Conservation (phyloP, 2,888 invertebrate species). For the Plemyria rubiginata region DNA sequence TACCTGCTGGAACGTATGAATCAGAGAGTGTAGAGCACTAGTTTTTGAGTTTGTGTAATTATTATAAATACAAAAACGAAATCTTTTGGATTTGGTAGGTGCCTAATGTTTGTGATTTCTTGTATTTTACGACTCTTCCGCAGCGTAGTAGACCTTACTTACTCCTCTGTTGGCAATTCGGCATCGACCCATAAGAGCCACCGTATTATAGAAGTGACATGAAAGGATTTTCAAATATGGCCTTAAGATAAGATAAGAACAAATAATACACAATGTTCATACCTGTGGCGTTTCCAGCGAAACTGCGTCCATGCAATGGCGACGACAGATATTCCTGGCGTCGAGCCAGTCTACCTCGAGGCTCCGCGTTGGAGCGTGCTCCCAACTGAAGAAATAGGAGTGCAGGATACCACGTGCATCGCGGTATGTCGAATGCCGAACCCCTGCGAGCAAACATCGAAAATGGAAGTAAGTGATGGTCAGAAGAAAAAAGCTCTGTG, state of each 20-base stretch:
- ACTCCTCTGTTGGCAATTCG: too few relatives aligned
- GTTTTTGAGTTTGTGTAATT: too few relatives aligned
- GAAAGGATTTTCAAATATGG: background rate
- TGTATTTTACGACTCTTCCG: too few relatives aligned
- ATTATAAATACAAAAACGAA: too few relatives aligned
- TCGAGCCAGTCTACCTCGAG: conserved; percentile 96
- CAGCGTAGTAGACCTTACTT: background rate
- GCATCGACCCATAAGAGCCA: background rate
- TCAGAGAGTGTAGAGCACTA: too few relatives aligned
- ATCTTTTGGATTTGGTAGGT: too few relatives aligned
- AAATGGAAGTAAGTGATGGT: conserved; percentile 7
- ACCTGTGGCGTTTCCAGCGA: conserved; percentile 94
- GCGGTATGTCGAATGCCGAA: conserved; percentile 94
- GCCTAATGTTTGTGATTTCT: too few relatives aligned
- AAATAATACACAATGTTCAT: conserved; percentile 16
- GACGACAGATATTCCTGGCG: conserved; percentile 94
- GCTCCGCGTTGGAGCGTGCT: conserved; percentile 91
- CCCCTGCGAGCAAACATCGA: conserved; percentile 82
- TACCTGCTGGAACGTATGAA: background rate
- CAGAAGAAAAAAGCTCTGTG: too few relatives aligned
- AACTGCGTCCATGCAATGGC: conserved; percentile 97
- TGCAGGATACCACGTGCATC: conserved; percentile 95
- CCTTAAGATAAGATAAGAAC: background rate
- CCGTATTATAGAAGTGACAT: background rate
- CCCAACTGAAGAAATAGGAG: conserved; percentile 98